These are phyloP conservation scores for Polyommatus icarus DNA, from an alignment of 2,888 invertebrate genomes.

Conservation along the genomic window DNA sequence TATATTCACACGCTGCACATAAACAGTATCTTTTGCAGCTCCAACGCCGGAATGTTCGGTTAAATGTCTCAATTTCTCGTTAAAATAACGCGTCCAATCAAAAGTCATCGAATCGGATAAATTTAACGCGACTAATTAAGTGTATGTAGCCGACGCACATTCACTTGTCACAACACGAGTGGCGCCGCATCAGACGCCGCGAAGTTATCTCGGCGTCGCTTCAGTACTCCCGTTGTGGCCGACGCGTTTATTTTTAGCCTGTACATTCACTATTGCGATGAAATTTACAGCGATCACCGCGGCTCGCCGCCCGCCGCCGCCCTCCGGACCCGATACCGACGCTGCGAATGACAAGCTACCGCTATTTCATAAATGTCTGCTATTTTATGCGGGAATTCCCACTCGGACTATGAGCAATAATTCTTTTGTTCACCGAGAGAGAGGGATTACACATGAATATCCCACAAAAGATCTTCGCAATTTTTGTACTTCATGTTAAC, in stretches of 20 bases:
- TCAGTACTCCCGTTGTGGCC: constrained; percentile 67
- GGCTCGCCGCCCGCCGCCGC: constrained; percentile 44
- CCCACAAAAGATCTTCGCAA: constrained; percentile 32
- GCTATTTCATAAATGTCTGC: constrained; percentile 73
- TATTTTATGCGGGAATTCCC: constrained; percentile 68
- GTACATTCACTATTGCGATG: constrained; percentile 71
- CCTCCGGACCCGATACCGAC: constrained; percentile 63
- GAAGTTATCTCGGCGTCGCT: constrained; percentile 71
- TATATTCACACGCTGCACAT: neutral
- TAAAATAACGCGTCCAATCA: constrained; percentile 51
- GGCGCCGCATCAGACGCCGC: constrained; percentile 57
- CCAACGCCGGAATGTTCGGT: constrained; percentile 27
- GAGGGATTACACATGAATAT: constrained; percentile 50
- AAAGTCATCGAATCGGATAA: constrained; percentile 45
- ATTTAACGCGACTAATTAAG: constrained; percentile 61
- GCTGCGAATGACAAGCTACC: constrained; percentile 69
- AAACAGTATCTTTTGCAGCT: constrained; percentile 12
- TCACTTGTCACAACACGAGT: constrained; percentile 58
- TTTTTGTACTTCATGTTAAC: constrained; percentile 31
- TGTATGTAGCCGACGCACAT: constrained; percentile 53
- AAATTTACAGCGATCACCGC: constrained; percentile 65
- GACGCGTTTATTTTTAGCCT: constrained; percentile 75
- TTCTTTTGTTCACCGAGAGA: constrained; percentile 62
- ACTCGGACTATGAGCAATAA: constrained; percentile 64
- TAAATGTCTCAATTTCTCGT: constrained; percentile 39